Evolutionary conservation across 2,797 vertebrate genomes (phyloP), one percentile per base, ranked within the genome.

Genomic region (Characodon lateralis): DNA sequence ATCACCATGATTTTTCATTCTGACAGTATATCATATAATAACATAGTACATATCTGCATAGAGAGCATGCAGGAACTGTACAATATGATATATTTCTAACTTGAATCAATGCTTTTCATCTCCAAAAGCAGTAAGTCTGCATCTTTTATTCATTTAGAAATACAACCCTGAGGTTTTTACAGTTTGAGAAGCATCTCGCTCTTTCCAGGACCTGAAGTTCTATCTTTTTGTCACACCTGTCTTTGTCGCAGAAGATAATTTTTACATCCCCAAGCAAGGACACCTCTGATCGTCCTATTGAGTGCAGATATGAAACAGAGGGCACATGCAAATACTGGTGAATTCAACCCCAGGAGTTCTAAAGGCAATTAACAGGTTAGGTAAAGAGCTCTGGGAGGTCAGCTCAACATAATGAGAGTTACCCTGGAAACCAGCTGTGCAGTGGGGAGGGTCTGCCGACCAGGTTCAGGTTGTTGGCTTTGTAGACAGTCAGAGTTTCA

Each of bases 341-440:
- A 68, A 68, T 13, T n/a, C 22, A n/a, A n/a, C 22, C 65, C 12
- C 22, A 69, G 66, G 5, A 13, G 6, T 39, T 39, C 31, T n/a
- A 31, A 48, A 74, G 5, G 3, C 12, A 41, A 46, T 66, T 39
- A 22, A 31, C 51, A 69, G 58, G 9, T 39, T 39, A n/a, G 26
- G 56, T 31, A 20, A 18, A 10, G 41, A 22, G 28, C 26, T 31
- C 22, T 28, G 18, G 16, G 31, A 43, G n/a, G 35, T 43, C 51
- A 43, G 16, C 28, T 39, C 46, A 55, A 28, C 26, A 50, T 14
- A 3, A 26, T 46, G 24, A 68, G 59, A 13, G 79, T 98, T 96
- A 99, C 98, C 98, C 98, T 35, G 98, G 98, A 92, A 99, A 99
- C 98, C 98, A 99, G 96, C 97, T 99, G 94, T 99, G 97, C 82